Conservation (phyloP, 2,888 invertebrate species). For the Gari tellinella region DNA sequence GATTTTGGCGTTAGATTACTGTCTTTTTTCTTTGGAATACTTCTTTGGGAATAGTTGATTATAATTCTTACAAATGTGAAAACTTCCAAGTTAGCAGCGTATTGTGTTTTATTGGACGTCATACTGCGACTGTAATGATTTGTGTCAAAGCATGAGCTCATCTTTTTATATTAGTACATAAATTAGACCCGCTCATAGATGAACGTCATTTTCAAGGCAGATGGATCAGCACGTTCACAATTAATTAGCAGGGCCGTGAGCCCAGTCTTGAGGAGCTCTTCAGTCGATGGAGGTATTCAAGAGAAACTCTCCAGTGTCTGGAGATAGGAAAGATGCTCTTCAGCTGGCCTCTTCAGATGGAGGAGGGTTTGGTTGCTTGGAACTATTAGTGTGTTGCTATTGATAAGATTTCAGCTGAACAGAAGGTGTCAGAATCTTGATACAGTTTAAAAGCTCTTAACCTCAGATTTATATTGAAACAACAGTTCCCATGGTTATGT, state of each 20-base stretch:
- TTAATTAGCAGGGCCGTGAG: conserved; percentile 62
- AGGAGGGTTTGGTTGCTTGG: conserved; percentile 56
- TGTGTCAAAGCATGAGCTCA: too few species aligned
- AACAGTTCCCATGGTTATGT: conserved; percentile 7
- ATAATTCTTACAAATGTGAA: too few species aligned
- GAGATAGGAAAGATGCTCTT: conserved; percentile 65
- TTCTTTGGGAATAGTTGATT: too few species aligned
- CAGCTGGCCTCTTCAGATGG: conserved; percentile 60
- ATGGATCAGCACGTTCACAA: conserved; percentile 60
- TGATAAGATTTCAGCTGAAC: conserved; percentile 54
- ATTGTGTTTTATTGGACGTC: too few species aligned
- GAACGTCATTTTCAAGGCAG: conserved; percentile 49
- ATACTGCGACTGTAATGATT: too few species aligned
- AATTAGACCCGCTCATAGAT: too few species aligned
- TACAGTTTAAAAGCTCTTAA: conserved; percentile 54
- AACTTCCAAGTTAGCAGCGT: too few species aligned
- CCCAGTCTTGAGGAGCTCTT: conserved; percentile 57
- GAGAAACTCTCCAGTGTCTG: conserved; percentile 60
- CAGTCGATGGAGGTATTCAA: conserved; percentile 56
- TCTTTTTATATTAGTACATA: too few species aligned
- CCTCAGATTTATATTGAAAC: conserved; percentile 34
- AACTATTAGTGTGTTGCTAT: conserved; percentile 53
- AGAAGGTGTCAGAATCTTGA: conserved; percentile 64
- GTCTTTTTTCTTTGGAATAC: too few species aligned
- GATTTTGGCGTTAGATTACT: too few species aligned